A percentile compares a stretch with the other conserved stretches of the same genome.
These are phyloP conservation scores for Diglossa cyanea DNA, from an alignment of 2,797 vertebrate species.

Conservation along the genomic window DNA sequence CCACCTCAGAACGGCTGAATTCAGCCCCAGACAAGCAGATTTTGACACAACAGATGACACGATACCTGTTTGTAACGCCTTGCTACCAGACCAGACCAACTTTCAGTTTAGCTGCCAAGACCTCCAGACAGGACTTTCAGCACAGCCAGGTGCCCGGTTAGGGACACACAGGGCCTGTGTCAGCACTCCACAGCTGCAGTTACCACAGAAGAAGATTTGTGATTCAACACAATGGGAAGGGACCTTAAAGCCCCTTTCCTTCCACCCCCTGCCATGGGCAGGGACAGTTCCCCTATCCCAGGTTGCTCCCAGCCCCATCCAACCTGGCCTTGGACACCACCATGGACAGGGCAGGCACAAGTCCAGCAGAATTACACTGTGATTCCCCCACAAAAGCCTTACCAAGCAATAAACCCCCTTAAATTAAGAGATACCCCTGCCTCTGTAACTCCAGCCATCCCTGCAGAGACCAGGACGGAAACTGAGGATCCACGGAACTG, in stretches of 20 bases:
- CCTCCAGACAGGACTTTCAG: not conserved
- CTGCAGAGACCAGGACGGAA: not conserved
- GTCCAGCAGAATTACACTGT: not conserved
- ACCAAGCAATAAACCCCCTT: not conserved
- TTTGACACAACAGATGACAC: not conserved
- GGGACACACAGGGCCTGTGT: rapidly evolving
- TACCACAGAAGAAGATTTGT: rapidly evolving
- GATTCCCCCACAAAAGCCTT: not conserved
- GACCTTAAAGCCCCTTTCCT: not conserved
- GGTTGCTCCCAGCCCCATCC: rapidly evolving
- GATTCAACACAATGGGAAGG: not conserved
- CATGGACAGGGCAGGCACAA: not conserved
- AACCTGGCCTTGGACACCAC: too few relatives aligned
- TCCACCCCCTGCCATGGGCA: not conserved
- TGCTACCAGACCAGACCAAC: rapidly evolving
- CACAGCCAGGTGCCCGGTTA: not conserved
- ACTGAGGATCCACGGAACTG: not conserved
- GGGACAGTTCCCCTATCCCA: not conserved
- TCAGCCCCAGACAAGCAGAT: not conserved
- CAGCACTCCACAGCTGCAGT: rapidly evolving
- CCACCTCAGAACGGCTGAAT: not conserved
- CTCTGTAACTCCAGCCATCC: rapidly evolving
- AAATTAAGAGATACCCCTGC: not conserved
- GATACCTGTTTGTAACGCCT: not conserved
- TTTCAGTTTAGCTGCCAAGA: rapidly evolving